Evolutionary conservation across 2,113 vertebrate genomes (phyloP), one percentile per base, ranked within the genome.

Genomic region (Tautogolabrus adspersus): DNA sequence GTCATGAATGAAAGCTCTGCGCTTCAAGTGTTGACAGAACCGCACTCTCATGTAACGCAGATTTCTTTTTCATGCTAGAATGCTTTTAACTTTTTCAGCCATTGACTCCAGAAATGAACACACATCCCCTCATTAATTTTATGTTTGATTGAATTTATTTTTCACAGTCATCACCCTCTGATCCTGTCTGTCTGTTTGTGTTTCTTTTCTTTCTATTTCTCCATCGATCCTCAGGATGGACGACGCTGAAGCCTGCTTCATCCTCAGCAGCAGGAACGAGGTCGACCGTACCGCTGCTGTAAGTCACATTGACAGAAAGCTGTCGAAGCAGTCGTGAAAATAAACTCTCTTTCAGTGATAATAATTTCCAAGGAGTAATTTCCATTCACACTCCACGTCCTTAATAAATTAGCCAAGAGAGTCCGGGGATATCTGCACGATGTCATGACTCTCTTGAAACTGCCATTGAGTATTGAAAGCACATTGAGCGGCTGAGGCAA

Each of bases 161-260:
- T 2, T 40, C 11, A 9, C 46, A 62, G 21, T 69, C 23, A 21
- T 9, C 38, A 58, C 3, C 56, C 70, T 0, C 4, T 55, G 10
- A 79, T 34, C 40, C 34, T 42, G 1, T 37, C 38, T 77, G 34
- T 66, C 38, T 85, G 18, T 49, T 6, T 34, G 30, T 6, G 4
- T 34, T 10, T 23, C 6, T 69, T 19, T 37, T 51, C 19, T 62
- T 8, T 26, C 12, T 22, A 5, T 63, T 5, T 75, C 44, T 86
- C 67, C 78, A 12, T 52, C 46, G 66, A 84, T 75, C 19, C 18
- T 64, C 89, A 99, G 98, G 92, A 99, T 99, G 97, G 97, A 99
- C 38, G 96, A 99, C 61, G 98, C 97, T 5, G 97, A 99, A 78
- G 97, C 97, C 69, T 99, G 98, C 86, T 99, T 99, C 85, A 98